Conservation (phyloP, 2,797 vertebrate genomes). For the Enteromius fasciolatus region DNA sequence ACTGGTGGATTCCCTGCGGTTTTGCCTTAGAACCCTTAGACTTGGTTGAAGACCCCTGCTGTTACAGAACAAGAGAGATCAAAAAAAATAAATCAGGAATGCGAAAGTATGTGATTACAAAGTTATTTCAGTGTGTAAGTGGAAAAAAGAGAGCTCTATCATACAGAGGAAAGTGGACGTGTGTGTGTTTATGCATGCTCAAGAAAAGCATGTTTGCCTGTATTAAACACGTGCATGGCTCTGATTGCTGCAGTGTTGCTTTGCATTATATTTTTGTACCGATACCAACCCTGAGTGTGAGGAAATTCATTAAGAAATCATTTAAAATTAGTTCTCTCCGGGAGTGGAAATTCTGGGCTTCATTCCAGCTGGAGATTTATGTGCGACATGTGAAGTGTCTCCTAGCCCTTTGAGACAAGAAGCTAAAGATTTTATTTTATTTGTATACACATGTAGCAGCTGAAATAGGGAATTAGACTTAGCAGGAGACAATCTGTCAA, state of each 20-base stretch:
- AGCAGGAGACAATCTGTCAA: slow-evolving; percentile 17
- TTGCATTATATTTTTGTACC: slow-evolving; percentile 26
- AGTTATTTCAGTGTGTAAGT: not conserved
- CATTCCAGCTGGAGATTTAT: slow-evolving; percentile 51
- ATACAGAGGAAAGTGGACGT: not conserved
- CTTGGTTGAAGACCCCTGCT: not conserved
- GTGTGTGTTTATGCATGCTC: not conserved
- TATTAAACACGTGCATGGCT: not conserved
- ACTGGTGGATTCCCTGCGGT: not conserved
- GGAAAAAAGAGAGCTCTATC: not conserved
- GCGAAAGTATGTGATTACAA: not conserved
- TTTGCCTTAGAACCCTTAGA: not conserved
- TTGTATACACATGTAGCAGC: slow-evolving; percentile 42
- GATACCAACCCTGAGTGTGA: slow-evolving; percentile 22
- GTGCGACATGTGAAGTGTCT: slow-evolving; percentile 11
- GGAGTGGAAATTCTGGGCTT: slow-evolving; percentile 45
- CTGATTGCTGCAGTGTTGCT: slow-evolving; percentile 38
- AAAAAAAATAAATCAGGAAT: not conserved
- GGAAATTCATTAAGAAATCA: slow-evolving; percentile 57
- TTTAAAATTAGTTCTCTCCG: slow-evolving; percentile 38
- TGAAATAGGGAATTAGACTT: slow-evolving; percentile 16
- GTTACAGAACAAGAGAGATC: not conserved
- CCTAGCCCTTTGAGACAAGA: slow-evolving; percentile 27
- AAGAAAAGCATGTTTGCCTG: slow-evolving; percentile 15
- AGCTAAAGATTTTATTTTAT: slow-evolving; percentile 48